Percentiles rank a stretch among this genome's conserved stretches.
Conservation (phyloP, 2,888 invertebrate species). For the Macaria liturata region DNA sequence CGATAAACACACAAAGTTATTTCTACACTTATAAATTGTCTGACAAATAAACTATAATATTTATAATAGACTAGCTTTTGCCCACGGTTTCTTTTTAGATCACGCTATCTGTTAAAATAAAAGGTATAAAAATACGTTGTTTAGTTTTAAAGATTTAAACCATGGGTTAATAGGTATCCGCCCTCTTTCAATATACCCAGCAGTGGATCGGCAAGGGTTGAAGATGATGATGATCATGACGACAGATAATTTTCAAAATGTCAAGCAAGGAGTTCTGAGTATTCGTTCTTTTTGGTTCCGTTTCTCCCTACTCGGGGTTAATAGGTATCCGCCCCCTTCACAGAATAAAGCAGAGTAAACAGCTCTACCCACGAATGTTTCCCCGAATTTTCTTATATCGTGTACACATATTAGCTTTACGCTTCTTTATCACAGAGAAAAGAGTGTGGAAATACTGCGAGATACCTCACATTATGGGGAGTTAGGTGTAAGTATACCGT, state of each 20-base stretch:
- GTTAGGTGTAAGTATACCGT: slow-evolving; percentile 12
- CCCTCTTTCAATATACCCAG: too few species aligned
- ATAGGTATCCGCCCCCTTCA: slow-evolving; percentile 29
- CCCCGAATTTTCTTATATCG: slow-evolving; percentile 40
- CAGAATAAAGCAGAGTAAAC: slow-evolving; percentile 2
- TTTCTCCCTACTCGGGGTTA: slow-evolving; percentile 44
- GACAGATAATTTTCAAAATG: slow-evolving; percentile 20
- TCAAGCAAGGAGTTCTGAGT: slow-evolving; percentile 39
- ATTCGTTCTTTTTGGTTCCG: slow-evolving; percentile 65
- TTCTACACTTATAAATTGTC: slow-evolving; percentile 11
- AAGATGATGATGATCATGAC: too few species aligned
- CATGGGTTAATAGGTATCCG: too few species aligned
- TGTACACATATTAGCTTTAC: slow-evolving; percentile 29
- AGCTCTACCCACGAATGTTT: slow-evolving; percentile 42
- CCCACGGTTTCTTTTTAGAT: too few species aligned
- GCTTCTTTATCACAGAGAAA: slow-evolving; percentile 18
- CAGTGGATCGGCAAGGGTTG: too few species aligned
- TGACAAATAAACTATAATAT: too few species aligned
- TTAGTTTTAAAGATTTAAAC: too few species aligned
- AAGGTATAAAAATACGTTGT: too few species aligned
- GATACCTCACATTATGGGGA: slow-evolving; percentile 8
- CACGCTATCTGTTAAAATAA: too few species aligned
- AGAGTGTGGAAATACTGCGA: slow-evolving; percentile 13
- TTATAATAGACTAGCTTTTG: too few species aligned
- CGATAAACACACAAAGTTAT: slow-evolving; percentile 4